These are phyloP conservation scores for Xiphophorus maculatus DNA, from an alignment of 2,113 vertebrate genomes.

Conservation along the genomic window DNA sequence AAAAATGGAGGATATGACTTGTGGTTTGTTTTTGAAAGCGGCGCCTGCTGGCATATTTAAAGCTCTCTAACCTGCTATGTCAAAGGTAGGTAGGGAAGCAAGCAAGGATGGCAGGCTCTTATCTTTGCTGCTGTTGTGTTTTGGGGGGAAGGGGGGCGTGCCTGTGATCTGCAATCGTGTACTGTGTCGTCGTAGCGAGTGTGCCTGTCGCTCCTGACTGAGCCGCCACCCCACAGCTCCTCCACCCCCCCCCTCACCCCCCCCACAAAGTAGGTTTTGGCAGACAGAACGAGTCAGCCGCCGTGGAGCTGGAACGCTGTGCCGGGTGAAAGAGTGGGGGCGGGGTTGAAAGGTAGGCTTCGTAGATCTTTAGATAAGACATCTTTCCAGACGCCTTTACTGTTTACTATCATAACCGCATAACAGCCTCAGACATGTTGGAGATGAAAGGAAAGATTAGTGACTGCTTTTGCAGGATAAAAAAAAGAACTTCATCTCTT, in stretches of 20 bases:
- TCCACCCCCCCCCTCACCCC: constrained; percentile 42
- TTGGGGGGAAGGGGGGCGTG: constrained; percentile 78
- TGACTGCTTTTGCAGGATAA: constrained; percentile 51
- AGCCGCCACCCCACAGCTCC: constrained; percentile 65
- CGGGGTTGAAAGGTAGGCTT: constrained; percentile 63
- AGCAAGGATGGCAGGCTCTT: constrained; percentile 59
- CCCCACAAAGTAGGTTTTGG: constrained; percentile 55
- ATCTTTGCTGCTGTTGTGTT: constrained; percentile 71
- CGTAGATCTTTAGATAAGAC: constrained; percentile 74
- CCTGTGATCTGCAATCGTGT: constrained; percentile 77
- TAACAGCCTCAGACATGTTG: constrained; percentile 75
- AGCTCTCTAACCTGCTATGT: constrained; percentile 55
- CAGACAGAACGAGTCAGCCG: constrained; percentile 57
- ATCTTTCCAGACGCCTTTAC: constrained; percentile 73
- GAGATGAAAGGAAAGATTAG: constrained; percentile 77
- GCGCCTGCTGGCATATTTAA: constrained; percentile 61
- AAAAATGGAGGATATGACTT: constrained; percentile 44
- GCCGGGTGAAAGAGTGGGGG: constrained; percentile 47
- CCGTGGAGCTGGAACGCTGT: constrained; percentile 47
- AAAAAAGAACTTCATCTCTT: constrained; percentile 63
- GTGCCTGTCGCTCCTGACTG: constrained; percentile 73
- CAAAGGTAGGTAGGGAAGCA: constrained; percentile 63
- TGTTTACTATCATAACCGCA: constrained; percentile 78
- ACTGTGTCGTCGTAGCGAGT: constrained; percentile 71
- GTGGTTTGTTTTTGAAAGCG: constrained; percentile 56